Conservation (phyloP, 2,113 vertebrate species). For the Misgurnus mizolepis region DNA sequence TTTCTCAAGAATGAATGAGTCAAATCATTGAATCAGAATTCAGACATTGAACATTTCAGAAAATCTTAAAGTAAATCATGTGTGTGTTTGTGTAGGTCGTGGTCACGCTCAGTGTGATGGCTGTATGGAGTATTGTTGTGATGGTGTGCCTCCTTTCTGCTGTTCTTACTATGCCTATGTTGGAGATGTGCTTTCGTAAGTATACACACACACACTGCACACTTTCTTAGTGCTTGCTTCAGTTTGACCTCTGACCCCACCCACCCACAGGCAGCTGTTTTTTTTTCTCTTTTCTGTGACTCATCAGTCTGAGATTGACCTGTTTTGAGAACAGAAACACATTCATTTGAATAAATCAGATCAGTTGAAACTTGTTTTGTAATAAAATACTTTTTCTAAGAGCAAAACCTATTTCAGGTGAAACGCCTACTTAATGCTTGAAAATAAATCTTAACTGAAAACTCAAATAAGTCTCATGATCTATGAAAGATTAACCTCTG, state of each 20-base stretch:
- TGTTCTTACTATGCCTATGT: slow-evolving; percentile 94
- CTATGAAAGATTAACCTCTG: too few relatives aligned
- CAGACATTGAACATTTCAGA: too few relatives aligned
- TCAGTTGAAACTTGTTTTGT: too few relatives aligned
- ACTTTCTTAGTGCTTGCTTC: not conserved
- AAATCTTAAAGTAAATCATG: slow-evolving; percentile 1
- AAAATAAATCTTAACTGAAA: too few relatives aligned
- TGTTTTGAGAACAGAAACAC: too few relatives aligned
- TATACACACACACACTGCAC: slow-evolving; percentile 41
- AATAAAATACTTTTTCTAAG: too few relatives aligned
- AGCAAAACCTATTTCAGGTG: too few relatives aligned
- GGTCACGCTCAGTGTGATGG: slow-evolving; percentile 82
- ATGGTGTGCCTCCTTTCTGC: slow-evolving; percentile 86
- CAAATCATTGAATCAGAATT: too few relatives aligned
- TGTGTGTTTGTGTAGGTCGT: slow-evolving; percentile 67
- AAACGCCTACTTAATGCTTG: too few relatives aligned
- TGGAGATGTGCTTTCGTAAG: slow-evolving; percentile 93
- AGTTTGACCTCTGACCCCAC: slow-evolving; percentile 28
- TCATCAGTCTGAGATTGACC: slow-evolving; percentile 6
- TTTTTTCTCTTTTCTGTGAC: not conserved
- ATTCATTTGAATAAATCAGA: too few relatives aligned
- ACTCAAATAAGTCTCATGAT: too few relatives aligned
- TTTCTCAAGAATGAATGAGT: too few relatives aligned
- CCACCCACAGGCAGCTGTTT: slow-evolving; percentile 38
- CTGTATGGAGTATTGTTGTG: slow-evolving; percentile 89